A percentile compares a stretch with the other conserved stretches of the same genome.
Evolutionary conservation across 2,113 vertebrate genomes (phyloP).

Genomic region (Syrmaticus mikado): DNA sequence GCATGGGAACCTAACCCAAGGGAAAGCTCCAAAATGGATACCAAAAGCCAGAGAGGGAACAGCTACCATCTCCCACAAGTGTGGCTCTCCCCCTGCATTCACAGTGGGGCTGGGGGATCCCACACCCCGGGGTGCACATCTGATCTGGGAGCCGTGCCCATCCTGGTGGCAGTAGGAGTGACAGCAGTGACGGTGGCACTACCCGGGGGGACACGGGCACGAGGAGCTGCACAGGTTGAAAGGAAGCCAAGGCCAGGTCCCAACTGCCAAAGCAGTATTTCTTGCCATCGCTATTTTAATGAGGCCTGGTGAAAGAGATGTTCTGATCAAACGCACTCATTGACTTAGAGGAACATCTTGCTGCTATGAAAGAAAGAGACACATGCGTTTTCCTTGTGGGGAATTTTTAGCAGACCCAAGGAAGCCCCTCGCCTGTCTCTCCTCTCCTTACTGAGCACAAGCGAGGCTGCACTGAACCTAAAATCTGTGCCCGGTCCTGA

Average conservation of each 20-base stretch:
- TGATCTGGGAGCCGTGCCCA: not conserved
- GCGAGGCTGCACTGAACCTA: not conserved
- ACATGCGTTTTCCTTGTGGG: not conserved
- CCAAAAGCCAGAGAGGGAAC: not conserved
- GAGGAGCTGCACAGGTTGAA: not conserved
- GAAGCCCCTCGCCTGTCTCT: not conserved
- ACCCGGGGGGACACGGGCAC: not conserved
- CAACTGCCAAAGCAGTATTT: not conserved
- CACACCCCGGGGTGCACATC: not conserved
- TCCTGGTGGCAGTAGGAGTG: not conserved
- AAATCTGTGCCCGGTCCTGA: not conserved
- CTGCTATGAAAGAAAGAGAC: not conserved
- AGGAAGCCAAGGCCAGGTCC: not conserved
- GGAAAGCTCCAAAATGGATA: not conserved
- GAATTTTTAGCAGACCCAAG: not conserved
- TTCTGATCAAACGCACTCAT: not conserved
- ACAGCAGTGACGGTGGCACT: not conserved
- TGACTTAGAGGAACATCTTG: not conserved
- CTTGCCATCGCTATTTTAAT: not conserved
- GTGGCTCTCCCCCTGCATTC: not conserved
- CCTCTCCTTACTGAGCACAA: not conserved
- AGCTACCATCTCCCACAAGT: not conserved
- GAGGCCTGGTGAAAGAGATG: not conserved
- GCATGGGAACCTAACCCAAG: not conserved
- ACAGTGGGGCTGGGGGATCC: fast-evolving